Conservation (phyloP, 2,113 vertebrate species). For the Miniopterus natalensis region DNA sequence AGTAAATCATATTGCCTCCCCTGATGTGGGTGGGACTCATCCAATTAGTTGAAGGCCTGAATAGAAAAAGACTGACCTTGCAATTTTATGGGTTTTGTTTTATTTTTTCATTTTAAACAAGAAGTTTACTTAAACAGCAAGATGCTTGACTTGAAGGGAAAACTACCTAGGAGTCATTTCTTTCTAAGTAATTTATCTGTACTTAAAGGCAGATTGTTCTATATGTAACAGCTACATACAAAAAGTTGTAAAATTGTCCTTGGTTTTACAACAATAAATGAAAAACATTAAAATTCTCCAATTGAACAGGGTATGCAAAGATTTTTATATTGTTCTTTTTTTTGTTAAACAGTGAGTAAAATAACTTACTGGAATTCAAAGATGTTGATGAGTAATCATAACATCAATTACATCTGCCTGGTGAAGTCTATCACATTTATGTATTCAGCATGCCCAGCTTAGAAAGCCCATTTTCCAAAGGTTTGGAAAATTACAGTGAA, state of each 20-base stretch:
- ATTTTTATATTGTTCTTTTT: background rate
- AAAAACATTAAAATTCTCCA: background rate
- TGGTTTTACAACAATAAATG: background rate
- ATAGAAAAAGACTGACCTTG: background rate
- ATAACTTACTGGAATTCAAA: background rate
- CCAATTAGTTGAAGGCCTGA: background rate
- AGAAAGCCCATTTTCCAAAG: conserved; percentile 22
- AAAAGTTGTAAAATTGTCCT: background rate
- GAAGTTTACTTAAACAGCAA: background rate
- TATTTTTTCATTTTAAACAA: background rate
- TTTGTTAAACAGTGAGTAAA: background rate
- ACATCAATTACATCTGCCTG: background rate
- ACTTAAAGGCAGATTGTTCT: background rate
- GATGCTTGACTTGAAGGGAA: background rate
- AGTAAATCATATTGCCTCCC: background rate
- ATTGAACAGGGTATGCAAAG: background rate
- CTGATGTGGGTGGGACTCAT: background rate
- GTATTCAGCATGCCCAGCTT: background rate
- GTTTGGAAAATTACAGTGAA: conserved; percentile 24
- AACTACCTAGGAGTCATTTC: background rate
- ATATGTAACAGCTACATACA: background rate
- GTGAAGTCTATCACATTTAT: background rate
- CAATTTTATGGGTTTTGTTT: background rate
- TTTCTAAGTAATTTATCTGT: background rate
- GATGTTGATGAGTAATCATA: background rate